Evolutionary conservation across 2,888 invertebrate genomes (phyloP).

Genomic region (Linnaemya vulpina): DNA sequence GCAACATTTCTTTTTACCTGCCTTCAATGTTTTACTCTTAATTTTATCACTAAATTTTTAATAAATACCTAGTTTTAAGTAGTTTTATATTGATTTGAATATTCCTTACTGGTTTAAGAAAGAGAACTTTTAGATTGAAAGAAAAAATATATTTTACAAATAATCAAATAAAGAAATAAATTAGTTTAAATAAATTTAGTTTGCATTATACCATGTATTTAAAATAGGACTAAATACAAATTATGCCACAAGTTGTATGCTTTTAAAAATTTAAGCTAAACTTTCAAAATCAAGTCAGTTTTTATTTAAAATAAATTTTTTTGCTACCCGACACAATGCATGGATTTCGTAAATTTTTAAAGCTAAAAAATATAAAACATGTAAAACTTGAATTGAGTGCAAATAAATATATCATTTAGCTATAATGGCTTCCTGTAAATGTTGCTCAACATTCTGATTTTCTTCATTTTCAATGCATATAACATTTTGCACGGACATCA

Average conservation of each 20-base stretch:
- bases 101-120: slow-evolving; percentile 36
- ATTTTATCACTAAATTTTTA: background rate
- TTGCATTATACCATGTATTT: background rate
- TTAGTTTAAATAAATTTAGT: slow-evolving; percentile 12
- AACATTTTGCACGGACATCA: slow-evolving; percentile 20
- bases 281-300: slow-evolving; percentile 16
- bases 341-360: background rate
- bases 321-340: slow-evolving; percentile 15
- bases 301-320: slow-evolving; percentile 25
- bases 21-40: slow-evolving; percentile 26
- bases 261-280: background rate
- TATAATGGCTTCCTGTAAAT: slow-evolving; percentile 37
- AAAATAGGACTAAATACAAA: background rate
- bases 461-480: slow-evolving; percentile 42
- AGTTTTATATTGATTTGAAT: slow-evolving; percentile 27
- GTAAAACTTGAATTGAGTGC: slow-evolving; percentile 3
- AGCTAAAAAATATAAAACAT: slow-evolving; percentile 19
- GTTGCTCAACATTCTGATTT: slow-evolving; percentile 54
- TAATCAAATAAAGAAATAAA: slow-evolving; percentile 10
- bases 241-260: background rate
- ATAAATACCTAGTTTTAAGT: slow-evolving; percentile 34
- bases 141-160: slow-evolving; percentile 32
- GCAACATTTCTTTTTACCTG: background rate
- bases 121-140: slow-evolving; percentile 23
- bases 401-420: slow-evolving; percentile 51